Evolutionary conservation across 1,140 invertebrate genomes (phyloP), one percentile per base, ranked within the genome.

Genomic region (Diabrotica virgifera): DNA sequence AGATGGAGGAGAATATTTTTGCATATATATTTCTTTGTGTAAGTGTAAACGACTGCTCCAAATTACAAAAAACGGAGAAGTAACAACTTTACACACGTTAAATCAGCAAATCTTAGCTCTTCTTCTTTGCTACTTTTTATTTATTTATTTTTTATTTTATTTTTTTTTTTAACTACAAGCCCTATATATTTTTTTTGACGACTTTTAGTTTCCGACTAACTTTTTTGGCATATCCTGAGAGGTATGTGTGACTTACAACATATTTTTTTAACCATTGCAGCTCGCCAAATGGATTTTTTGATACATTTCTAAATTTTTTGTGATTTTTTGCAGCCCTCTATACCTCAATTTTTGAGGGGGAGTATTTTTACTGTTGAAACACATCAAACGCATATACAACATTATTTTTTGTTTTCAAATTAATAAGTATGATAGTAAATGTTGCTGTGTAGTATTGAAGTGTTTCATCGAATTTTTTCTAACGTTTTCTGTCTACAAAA

Each of bases 401-500:
- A 24, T 24, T 24, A 24, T 24, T 24, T 24, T 24, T 24, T 24
- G n/a, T 24, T 24, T 24, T 2, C 24, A 24, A 24, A 24, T 24
- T 24, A 24, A 24, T 24, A 24, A 24, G 1, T 24, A 24, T 24
- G 24, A 24, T 24, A 24, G 24, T 24, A 24, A 24, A 24, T 24
- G 24, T 24, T 24, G 24, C 24, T 24, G 24, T 24, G 24, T 24
- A 10, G 4, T 46, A 5, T 57, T 57, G 12, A 36, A 57, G 24
- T 36, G 55, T n/a, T 37, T 57, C 55, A n/a, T 36, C 12, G n/a
- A 36, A 36, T 40, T 63, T 70, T 63, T 68, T 12, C 59, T 69
- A 52, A 64, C 63, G 71, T 78, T 73, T 78, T 77, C 76, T 78
- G 76, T 79, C 77, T 79, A 79, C 77, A 78, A 79, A 79, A 79